Conservation (phyloP, 1,140 invertebrate genomes). For the Augochlora pura region DNA sequence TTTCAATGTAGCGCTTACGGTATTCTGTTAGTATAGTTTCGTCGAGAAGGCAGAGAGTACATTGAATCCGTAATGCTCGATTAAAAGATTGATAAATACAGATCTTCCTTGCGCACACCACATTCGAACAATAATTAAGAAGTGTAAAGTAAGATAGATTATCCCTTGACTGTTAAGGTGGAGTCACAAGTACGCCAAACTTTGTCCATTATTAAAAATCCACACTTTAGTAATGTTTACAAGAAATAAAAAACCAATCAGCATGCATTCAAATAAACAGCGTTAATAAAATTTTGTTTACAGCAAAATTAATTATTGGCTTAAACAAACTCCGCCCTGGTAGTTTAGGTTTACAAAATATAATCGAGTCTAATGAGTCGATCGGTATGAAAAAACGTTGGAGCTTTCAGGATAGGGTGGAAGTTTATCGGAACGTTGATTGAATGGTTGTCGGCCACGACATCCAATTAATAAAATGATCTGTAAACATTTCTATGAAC, state of each 20-base stretch:
- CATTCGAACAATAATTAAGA: background rate
- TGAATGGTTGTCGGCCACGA: background rate
- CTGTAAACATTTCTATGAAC: constrained; percentile 1
- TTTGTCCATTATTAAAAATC: no score
- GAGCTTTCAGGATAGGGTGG: background rate
- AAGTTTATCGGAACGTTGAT: background rate
- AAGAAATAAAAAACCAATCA: no score
- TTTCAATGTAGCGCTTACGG: background rate
- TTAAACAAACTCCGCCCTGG: no score
- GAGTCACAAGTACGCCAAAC: no score
- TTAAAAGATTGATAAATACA: background rate
- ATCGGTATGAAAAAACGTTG: background rate
- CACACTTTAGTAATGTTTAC: no score
- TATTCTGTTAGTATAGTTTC: background rate
- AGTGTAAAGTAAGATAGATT: background rate
- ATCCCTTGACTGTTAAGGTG: no score
- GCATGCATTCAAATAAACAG: no score
- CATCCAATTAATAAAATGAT: constrained; percentile 16
- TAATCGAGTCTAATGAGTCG: no score
- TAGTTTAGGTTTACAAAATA: no score
- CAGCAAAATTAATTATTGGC: no score
- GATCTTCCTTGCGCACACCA: background rate
- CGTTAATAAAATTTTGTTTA: no score
- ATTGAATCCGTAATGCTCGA: background rate
- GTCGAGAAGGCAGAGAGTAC: background rate